A percentile compares a stretch with the other conserved stretches of the same genome.
Conservation (phyloP, 2,797 vertebrate genomes). For the Cichlasoma orientale region DNA sequence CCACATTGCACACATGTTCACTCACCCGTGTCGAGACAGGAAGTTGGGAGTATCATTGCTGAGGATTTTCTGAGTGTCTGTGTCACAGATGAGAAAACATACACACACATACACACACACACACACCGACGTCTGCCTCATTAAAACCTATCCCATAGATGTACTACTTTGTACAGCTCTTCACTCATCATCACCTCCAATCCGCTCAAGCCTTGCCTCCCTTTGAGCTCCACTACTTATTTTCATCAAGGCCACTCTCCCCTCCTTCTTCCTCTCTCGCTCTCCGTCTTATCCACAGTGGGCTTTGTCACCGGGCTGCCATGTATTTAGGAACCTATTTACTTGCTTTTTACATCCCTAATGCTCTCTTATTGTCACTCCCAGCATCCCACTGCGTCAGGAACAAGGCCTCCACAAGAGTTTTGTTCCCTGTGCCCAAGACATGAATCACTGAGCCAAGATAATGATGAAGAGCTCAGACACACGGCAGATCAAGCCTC, state of each 20-base stretch:
- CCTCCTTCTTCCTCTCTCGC: background rate
- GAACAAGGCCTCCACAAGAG: conserved; percentile 85
- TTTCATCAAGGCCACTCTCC: conserved; percentile 85
- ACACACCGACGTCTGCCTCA: conserved; percentile 80
- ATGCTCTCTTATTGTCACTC: conserved; percentile 90
- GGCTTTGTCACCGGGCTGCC: conserved; percentile 91
- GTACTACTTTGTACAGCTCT: conserved; percentile 90
- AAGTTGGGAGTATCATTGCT: conserved; percentile 61
- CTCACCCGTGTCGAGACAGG: conserved; percentile 50
- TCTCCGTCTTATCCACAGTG: conserved; percentile 52
- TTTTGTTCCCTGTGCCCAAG: conserved; percentile 78
- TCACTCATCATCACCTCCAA: conserved; percentile 85
- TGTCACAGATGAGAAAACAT: conserved; percentile 70
- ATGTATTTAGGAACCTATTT: conserved; percentile 94
- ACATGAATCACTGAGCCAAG: conserved; percentile 83
- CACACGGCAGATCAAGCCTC: conserved; percentile 57
- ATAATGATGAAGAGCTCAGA: conserved; percentile 80
- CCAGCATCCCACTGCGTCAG: conserved; percentile 81
- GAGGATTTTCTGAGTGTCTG: conserved; percentile 66
- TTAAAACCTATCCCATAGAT: conserved; percentile 96
- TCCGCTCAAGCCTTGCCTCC: conserved; percentile 77
- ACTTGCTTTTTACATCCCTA: conserved; percentile 93
- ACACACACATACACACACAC: conserved; percentile 49
- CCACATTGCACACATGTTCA: conserved; percentile 18
- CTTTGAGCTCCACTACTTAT: conserved; percentile 92